Conservation (phyloP, 2,888 invertebrate species). For the Cataglyphis livida region DNA sequence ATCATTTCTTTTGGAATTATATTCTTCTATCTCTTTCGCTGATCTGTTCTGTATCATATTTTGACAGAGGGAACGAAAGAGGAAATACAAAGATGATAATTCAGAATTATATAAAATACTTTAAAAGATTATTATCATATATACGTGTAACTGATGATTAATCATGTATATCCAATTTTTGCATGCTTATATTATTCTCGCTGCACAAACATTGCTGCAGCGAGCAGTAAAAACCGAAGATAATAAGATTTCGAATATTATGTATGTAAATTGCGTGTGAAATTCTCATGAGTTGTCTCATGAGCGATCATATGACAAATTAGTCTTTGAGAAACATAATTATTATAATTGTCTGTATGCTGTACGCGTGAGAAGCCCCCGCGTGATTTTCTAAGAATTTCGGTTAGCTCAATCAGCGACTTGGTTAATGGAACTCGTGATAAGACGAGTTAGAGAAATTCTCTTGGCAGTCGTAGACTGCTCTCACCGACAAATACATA, state of each 20-base stretch:
- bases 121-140: background rate
- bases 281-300: background rate
- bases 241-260: background rate
- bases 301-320: constrained; percentile 3
- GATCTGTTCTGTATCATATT: no score
- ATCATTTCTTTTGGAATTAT: no score
- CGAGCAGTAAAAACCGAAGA: background rate
- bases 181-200: background rate
- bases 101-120: background rate
- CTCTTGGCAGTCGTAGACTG: background rate
- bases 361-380: background rate
- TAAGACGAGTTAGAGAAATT: background rate
- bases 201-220: background rate
- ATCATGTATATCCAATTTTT: background rate
- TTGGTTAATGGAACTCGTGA: constrained; percentile 11
- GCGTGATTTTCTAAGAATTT: background rate
- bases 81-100: background rate
- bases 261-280: background rate
- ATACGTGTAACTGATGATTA: no score
- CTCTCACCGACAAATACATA: background rate
- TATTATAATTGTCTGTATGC: background rate
- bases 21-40: no score
- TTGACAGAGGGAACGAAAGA: no score
- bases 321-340: background rate
- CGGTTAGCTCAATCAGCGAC: background rate